Percentiles rank a stretch among this genome's conserved stretches.
Conservation (phyloP, 23 tunicate genomes). For the Clavelina lepadiformis region DNA sequence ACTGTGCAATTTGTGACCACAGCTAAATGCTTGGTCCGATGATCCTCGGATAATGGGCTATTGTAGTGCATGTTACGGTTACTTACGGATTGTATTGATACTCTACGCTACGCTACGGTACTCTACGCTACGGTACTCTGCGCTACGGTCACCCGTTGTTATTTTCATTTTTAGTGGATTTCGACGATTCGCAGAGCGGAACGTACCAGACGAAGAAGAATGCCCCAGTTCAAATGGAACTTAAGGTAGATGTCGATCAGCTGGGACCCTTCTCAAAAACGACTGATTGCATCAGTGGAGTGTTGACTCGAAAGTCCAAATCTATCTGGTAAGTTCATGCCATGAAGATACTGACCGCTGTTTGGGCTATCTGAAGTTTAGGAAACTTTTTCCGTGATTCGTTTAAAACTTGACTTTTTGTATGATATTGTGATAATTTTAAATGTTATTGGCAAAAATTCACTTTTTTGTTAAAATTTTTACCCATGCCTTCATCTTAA, state of each 20-base stretch:
- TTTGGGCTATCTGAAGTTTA: no score
- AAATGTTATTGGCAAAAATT: not conserved
- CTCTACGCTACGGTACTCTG: no score
- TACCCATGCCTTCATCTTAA: no score
- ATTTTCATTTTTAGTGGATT: slow-evolving; percentile 15
- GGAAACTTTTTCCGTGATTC: no score
- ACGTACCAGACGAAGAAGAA: slow-evolving; percentile 26
- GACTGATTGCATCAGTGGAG: slow-evolving; percentile 30
- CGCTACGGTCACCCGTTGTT: not conserved
- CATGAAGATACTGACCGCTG: no score
- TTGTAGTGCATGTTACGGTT: no score
- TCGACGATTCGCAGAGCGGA: slow-evolving; percentile 39
- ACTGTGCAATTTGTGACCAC: no score
- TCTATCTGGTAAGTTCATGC: slow-evolving; percentile 10
- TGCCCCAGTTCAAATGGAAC: slow-evolving; percentile 6
- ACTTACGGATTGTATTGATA: no score
- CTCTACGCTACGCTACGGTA: no score
- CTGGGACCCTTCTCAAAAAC: slow-evolving; percentile 5
- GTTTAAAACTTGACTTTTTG: not conserved
- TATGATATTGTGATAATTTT: not conserved
- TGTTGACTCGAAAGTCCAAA: slow-evolving; percentile 7
- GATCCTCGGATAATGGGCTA: no score
- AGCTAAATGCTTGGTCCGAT: no score
- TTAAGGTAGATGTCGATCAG: slow-evolving; percentile 50
- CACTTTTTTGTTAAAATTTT: no score